These are phyloP conservation scores for Acridotheres tristis DNA, from an alignment of 2,797 vertebrate species.

Conservation along the genomic window DNA sequence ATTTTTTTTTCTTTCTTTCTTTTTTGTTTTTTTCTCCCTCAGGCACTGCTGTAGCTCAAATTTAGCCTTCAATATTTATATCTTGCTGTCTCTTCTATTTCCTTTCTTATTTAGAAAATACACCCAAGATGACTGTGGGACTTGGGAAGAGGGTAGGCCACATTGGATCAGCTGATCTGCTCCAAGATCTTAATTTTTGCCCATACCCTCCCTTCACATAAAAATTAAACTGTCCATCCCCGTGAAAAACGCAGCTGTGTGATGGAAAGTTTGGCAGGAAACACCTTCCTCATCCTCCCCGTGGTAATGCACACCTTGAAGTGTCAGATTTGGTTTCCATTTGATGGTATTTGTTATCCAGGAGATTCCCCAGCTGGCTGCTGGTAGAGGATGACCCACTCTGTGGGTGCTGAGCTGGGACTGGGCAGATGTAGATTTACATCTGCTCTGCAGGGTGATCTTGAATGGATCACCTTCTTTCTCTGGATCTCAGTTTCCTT, in stretches of 20 bases:
- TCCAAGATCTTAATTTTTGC: not conserved
- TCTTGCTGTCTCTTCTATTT: slow-evolving; percentile 59
- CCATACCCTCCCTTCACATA: not conserved
- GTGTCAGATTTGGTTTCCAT: not conserved
- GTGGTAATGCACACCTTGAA: not conserved
- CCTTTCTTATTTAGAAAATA: slow-evolving; percentile 38
- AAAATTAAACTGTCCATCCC: not conserved
- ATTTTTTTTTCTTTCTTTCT: not conserved
- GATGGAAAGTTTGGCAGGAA: not conserved
- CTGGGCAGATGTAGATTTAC: not conserved
- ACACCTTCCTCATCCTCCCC: not conserved
- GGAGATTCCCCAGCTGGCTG: not conserved
- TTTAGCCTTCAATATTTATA: slow-evolving; percentile 50
- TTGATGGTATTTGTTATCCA: not conserved
- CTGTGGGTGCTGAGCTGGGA: not conserved
- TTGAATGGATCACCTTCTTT: not conserved
- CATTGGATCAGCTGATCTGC: slow-evolving; percentile 3
- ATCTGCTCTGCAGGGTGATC: not conserved
- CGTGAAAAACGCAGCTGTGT: not conserved
- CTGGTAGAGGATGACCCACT: not conserved
- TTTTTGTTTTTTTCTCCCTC: not conserved
- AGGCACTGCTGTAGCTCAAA: slow-evolving; percentile 8
- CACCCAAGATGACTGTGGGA: slow-evolving; percentile 16
- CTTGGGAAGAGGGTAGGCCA: not conserved
- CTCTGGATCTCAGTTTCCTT: not conserved